These are phyloP conservation scores for Arctocebus calabarensis DNA, from an alignment of 2,797 vertebrate genomes.

Conservation along the genomic window DNA sequence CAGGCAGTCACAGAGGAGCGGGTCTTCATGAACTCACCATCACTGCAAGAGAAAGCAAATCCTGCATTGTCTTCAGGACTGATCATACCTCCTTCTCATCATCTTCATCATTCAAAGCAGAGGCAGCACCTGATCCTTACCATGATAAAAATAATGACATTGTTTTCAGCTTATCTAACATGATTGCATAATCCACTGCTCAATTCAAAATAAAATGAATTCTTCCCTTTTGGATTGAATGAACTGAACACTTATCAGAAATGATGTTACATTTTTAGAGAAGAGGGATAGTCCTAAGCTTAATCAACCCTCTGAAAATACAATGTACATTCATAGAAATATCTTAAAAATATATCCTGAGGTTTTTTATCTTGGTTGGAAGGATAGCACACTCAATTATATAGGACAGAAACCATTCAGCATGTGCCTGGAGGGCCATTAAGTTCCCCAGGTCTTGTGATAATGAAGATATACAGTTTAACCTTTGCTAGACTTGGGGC, in stretches of 20 bases:
- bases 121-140: not conserved
- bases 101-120: not conserved
- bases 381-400: not conserved
- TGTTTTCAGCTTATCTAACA: not conserved
- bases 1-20: not conserved
- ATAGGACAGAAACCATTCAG: conserved; percentile 47
- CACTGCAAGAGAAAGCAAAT: not conserved
- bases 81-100: not conserved
- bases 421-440: not conserved
- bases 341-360: not conserved
- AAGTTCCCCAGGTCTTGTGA: not conserved
- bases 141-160: conserved; percentile 35
- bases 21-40: not conserved
- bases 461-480: conserved; percentile 75
- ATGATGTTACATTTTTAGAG: conserved; percentile 35
- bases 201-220: conserved; percentile 36
- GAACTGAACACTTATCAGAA: not conserved
- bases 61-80: not conserved
- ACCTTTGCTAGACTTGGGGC: conserved; percentile 48
- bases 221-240: not conserved
- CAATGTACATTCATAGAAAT: conserved; percentile 5
- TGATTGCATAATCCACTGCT: not conserved
- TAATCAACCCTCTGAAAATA: not conserved
- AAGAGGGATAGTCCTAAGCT: not conserved
- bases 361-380: conserved; percentile 51